phyloP scores from a whole-genome alignment of 2,113 vertebrate species.

The Cottus gobio region DNA sequence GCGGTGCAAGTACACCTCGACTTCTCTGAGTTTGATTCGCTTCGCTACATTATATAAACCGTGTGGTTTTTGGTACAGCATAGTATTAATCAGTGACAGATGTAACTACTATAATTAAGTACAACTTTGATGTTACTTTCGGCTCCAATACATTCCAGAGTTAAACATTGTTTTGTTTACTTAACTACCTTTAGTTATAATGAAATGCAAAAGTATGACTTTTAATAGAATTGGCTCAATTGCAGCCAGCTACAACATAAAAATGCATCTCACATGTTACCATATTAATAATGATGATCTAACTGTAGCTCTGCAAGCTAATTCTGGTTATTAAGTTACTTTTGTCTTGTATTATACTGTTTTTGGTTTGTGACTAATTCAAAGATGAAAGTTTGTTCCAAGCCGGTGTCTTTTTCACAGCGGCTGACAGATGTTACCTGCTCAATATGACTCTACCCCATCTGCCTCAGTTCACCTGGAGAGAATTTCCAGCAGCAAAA shows the following conservation, averaged over 20 bases:
- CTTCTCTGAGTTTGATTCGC: neutral
- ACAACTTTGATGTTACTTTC: too few species aligned
- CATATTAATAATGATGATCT: neutral
- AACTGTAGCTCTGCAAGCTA: neutral
- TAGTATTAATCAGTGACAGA: too few species aligned
- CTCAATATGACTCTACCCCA: neutral
- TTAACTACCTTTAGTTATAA: neutral
- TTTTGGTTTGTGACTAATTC: neutral
- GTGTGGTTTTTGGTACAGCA: neutral
- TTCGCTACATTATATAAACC: neutral
- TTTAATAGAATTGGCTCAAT: neutral
- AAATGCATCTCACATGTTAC: too few species aligned
- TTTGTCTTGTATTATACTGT: neutral
- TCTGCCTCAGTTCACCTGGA: neutral
- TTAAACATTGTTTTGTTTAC: too few species aligned
- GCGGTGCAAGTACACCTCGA: neutral
- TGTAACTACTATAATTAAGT: too few species aligned
- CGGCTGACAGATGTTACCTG: slow-evolving; percentile 6
- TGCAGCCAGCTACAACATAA: neutral
- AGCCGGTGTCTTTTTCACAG: neutral
- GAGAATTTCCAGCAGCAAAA: neutral
- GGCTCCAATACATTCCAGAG: too few species aligned
- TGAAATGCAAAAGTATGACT: neutral
- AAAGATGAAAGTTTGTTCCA: neutral
- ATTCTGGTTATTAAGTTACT: neutral